Evolutionary conservation across 1,140 invertebrate species (phyloP), one percentile per base, ranked within the genome.

Genomic region (Vanessa atalanta): DNA sequence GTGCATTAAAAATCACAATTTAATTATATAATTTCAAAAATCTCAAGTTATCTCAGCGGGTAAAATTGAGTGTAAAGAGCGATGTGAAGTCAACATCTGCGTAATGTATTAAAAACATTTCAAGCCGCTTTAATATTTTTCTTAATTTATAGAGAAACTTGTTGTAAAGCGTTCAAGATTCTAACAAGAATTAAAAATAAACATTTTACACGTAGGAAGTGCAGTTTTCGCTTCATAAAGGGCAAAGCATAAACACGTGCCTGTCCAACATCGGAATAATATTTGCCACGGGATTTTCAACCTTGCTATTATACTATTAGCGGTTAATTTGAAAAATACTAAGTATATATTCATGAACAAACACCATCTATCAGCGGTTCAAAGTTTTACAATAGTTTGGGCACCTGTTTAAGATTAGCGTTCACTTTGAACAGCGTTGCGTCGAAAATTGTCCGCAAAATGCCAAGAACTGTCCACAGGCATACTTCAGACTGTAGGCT

Each of bases 401-500:
- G 73, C 79, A 90, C 91, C 88, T 91, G 87, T 85, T 92, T 92
- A 65, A 93, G 78, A 82, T 93, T 92, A 67, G 89, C 82, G 70
- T 93, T 92, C 37, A 93, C 88, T 90, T 91, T 90, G 76, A 93
- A 93, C 20, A 91, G 83, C 15, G 89, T 91, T 3, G 88, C 91
- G 70, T 93, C 91, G 68, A 93, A 92, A 55, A 91, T 90, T 2
- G 86, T 91, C 31, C 89, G 76, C 64, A 92, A 57, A 15, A 93
- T 82, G 0, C 91, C 91, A 47, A 93, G 71, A 4, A 93, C 63
- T 3, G 88, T 90, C 90, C 90, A 93, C 60, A 92, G 37, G 63
- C 89, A 93, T 6, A 92, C 85, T 77, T 93, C 91, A 1, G 85
- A 86, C 65, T 89, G 89, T 63, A 89, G 74, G 72, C 77, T 85